Conservation (phyloP, 2,888 invertebrate genomes). For the Zeuzera pyrina region DNA sequence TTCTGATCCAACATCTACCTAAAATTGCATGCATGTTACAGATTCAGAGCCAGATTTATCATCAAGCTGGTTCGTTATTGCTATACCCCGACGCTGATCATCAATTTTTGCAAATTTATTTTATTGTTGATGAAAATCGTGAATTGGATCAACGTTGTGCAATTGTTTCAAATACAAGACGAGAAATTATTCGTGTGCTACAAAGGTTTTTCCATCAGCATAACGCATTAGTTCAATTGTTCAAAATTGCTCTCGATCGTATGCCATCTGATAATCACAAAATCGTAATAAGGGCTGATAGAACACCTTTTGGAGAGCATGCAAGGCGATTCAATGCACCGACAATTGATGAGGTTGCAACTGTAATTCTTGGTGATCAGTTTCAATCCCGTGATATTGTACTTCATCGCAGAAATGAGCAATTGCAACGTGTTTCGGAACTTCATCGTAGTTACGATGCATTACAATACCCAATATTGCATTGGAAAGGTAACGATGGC, state of each 20-base stretch:
- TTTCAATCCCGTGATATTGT: constrained; percentile 9
- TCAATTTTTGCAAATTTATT: too few species aligned
- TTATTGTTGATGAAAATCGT: too few species aligned
- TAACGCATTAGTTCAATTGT: constrained; percentile 10
- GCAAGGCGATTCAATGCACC: constrained; percentile 4
- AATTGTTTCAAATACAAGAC: too few species aligned
- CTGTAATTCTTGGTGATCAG: constrained; percentile 6
- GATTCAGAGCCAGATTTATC: too few species aligned
- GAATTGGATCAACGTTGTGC: too few species aligned
- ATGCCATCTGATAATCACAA: constrained; percentile 8
- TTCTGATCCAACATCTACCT: too few species aligned
- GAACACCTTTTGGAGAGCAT: constrained; percentile 2
- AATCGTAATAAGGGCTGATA: constrained; percentile 6
- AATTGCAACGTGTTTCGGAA: constrained; percentile 1
- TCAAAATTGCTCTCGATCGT: constrained; percentile 9
- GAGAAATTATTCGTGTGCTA: constrained; percentile 8
- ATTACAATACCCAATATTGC: constrained; percentile 8
- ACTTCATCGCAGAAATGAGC: constrained; percentile 4
- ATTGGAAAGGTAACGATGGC: constrained; percentile 9
- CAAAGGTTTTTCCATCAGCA: constrained; percentile 7
- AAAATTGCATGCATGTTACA: too few species aligned
- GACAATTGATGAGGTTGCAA: constrained; percentile 9
- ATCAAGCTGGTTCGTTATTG: too few species aligned
- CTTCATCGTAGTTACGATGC: constrained; percentile 7
- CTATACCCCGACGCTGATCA: too few species aligned